phyloP scores from a whole-genome alignment of 2,113 vertebrate species.

The Psilopogon haemacephalus region DNA sequence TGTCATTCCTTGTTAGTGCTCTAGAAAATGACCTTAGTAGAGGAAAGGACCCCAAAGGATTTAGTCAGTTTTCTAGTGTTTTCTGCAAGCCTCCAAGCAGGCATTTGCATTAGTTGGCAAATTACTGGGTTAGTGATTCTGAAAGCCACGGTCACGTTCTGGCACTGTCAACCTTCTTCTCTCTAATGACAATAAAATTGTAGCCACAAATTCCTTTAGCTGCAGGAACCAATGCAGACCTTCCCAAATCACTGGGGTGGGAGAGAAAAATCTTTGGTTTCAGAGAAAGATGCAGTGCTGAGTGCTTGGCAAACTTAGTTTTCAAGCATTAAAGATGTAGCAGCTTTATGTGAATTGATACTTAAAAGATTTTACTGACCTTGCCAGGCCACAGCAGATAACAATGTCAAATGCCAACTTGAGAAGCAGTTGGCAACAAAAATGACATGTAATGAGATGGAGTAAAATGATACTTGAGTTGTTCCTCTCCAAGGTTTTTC shows the following conservation, averaged over 20 bases:
- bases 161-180: background rate
- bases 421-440: background rate
- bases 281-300: background rate
- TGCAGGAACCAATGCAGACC: background rate
- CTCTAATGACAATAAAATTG: background rate
- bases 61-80: conserved; percentile 40
- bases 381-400: background rate
- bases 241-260: background rate
- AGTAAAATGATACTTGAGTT: background rate
- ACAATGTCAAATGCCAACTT: background rate
- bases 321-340: background rate
- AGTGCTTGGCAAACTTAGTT: background rate
- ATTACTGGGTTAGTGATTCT: background rate
- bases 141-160: background rate
- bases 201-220: background rate
- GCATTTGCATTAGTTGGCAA: background rate
- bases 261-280: background rate
- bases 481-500: background rate
- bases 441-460: background rate
- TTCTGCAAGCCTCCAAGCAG: background rate
- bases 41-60: background rate
- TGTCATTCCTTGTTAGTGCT: background rate
- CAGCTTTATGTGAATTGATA: background rate
- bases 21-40: background rate
- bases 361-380: background rate